Conservation (phyloP, 2,797 vertebrate genomes). For the Limosa lapponica region DNA sequence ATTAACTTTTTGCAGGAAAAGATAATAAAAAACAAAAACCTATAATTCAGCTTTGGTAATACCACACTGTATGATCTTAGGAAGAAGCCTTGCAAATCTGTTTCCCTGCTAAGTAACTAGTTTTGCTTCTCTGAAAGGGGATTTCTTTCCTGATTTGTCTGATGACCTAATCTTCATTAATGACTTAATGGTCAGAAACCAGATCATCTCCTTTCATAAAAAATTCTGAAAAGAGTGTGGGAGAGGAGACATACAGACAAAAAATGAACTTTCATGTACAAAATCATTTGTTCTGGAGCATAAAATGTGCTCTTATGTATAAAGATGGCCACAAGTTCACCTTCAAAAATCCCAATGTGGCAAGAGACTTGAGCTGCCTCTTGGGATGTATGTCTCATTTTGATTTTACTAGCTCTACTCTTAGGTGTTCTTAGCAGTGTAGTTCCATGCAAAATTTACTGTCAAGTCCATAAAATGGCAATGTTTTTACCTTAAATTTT, state of each 20-base stretch:
- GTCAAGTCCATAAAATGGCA: neutral
- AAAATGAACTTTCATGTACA: neutral
- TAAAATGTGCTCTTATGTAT: neutral
- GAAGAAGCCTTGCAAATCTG: neutral
- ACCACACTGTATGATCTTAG: neutral
- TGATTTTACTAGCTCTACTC: neutral
- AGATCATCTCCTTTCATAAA: neutral
- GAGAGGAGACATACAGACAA: neutral
- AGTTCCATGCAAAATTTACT: neutral
- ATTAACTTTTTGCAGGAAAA: neutral
- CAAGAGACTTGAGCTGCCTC: neutral
- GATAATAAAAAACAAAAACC: accelerated
- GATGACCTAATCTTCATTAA: neutral
- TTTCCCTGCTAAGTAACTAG: neutral
- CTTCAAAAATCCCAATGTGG: neutral
- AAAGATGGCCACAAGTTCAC: neutral
- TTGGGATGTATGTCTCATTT: neutral
- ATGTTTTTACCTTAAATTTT: neutral
- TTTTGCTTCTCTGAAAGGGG: neutral
- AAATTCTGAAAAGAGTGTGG: neutral
- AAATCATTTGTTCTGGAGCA: neutral
- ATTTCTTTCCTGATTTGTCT: neutral
- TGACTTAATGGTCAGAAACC: neutral
- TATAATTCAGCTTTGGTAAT: neutral
- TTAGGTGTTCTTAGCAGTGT: neutral